Conservation (phyloP, 1,140 invertebrate species). For the Magallana angulata region DNA sequence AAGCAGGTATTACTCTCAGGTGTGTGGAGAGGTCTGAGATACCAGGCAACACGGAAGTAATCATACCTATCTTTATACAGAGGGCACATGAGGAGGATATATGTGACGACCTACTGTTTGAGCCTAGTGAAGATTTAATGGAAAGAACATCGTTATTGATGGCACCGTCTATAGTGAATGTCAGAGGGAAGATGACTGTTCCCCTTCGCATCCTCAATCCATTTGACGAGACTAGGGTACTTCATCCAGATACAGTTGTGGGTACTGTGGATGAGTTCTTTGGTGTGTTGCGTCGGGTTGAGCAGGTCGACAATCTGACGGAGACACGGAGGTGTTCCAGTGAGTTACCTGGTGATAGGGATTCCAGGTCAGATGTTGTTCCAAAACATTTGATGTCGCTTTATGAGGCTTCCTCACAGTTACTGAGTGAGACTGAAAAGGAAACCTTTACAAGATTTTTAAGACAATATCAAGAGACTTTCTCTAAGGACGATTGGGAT, state of each 20-base stretch:
- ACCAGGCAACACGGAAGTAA: no score
- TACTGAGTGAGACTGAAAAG: neutral
- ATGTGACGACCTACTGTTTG: neutral
- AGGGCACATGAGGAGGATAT: no score
- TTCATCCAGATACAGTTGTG: neutral
- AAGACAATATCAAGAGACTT: neutral
- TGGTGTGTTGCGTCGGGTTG: neutral
- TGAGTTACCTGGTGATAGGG: neutral
- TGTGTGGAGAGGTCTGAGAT: no score
- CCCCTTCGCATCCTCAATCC: neutral
- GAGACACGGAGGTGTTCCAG: neutral
- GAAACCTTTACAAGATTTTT: conserved; percentile 23
- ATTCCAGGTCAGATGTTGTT: neutral
- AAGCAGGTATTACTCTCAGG: no score
- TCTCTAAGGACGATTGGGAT: neutral
- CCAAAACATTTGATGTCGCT: neutral
- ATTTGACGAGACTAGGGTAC: neutral
- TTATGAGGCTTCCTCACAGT: neutral
- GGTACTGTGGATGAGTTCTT: neutral
- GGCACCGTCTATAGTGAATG: neutral
- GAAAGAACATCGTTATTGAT: neutral
- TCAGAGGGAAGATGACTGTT: neutral
- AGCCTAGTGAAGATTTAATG: neutral
- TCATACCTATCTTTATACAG: no score
- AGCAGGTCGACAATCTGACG: neutral